A percentile compares a stretch with the other conserved stretches of the same genome.
These are phyloP conservation scores for Lemur catta DNA, from an alignment of 2,797 vertebrate genomes.

Conservation along the genomic window DNA sequence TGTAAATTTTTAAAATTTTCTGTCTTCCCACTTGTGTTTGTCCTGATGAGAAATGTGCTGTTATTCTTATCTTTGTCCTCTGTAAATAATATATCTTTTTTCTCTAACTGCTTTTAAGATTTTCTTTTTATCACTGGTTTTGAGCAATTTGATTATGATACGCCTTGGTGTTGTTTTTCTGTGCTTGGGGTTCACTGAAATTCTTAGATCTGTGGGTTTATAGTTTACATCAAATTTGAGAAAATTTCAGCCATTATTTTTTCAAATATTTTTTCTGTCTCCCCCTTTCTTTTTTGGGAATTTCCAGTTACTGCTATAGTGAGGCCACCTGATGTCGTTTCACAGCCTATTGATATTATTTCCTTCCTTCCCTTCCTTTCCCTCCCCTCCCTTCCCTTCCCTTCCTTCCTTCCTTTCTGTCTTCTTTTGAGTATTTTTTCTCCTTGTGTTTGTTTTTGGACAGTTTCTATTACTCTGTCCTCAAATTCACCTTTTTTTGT, in stretches of 20 bases:
- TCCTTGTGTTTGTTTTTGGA: background rate
- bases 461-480: background rate
- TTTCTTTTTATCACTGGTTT: background rate
- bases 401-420: background rate
- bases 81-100: background rate
- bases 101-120: background rate
- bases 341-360: background rate
- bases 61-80: background rate
- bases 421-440: background rate
- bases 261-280: background rate
- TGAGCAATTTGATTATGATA: background rate
- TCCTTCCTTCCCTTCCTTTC: too few relatives aligned
- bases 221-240: background rate
- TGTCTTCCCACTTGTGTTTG: background rate
- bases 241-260: background rate
- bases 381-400: background rate
- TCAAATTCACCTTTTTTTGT: background rate
- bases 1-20: background rate
- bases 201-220: background rate
- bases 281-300: background rate
- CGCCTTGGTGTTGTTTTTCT: background rate
- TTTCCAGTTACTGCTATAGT: background rate
- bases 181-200: background rate
- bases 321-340: background rate
- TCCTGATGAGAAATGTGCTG: background rate